phyloP scores from a whole-genome alignment of 2,113 vertebrate species.

The Hemicordylus capensis region DNA sequence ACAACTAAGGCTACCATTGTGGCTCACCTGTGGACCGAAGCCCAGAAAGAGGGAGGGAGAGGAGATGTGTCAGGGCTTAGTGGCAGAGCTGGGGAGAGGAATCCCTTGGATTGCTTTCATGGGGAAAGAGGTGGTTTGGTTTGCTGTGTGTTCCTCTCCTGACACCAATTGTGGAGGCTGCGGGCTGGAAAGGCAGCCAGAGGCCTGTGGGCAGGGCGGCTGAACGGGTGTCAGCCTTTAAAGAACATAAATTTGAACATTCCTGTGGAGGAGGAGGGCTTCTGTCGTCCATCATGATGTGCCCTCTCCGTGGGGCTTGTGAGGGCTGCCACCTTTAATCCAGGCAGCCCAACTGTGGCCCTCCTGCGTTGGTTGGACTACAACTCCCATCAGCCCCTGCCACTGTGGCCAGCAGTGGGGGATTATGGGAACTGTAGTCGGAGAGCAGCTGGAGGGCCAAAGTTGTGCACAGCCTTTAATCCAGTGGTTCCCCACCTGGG shows the following conservation, averaged over 20 bases:
- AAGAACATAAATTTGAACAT: neutral
- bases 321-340: too few species aligned
- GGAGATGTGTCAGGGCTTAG: neutral
- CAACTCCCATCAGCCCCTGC: too few species aligned
- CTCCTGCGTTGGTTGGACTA: too few species aligned
- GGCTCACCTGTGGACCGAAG: neutral
- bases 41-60: neutral
- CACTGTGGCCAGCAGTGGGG: too few species aligned
- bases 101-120: neutral
- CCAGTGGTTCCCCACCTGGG: too few species aligned
- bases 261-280: too few species aligned
- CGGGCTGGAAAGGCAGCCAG: neutral
- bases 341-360: too few species aligned
- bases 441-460: too few species aligned
- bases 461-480: too few species aligned
- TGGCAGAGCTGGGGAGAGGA: neutral
- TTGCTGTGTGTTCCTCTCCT: neutral
- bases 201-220: neutral
- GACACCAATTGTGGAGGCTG: too few species aligned
- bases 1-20: neutral
- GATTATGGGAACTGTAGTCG: too few species aligned
- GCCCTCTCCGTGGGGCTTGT: neutral
- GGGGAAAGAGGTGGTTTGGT: neutral
- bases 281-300: neutral
- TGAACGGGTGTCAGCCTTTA: neutral